phyloP scores from a whole-genome alignment of 2,797 vertebrate genomes.

The Cercopithecus petaurista region DNA sequence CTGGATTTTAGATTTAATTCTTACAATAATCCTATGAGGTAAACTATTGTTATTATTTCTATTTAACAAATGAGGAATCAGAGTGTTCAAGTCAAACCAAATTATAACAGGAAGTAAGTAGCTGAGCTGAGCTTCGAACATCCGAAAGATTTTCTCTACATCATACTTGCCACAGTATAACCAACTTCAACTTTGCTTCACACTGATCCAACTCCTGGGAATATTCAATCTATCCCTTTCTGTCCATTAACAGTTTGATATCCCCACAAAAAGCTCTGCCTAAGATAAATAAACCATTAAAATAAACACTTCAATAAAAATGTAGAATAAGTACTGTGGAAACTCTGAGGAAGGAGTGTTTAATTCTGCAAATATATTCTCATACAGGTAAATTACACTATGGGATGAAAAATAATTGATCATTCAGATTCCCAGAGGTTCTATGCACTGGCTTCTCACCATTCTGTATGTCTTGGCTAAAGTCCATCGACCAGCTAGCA shows the following conservation, averaged over 20 bases:
- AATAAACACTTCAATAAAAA: not conserved
- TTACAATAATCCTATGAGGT: not conserved
- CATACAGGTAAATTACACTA: not conserved
- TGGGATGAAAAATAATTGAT: not conserved
- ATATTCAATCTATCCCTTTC: not conserved
- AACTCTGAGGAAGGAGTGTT: not conserved
- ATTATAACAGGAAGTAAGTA: not conserved
- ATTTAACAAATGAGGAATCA: not conserved
- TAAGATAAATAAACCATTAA: not conserved
- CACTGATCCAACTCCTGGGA: not conserved
- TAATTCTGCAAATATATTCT: not conserved
- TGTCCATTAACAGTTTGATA: not conserved
- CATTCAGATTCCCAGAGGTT: not conserved
- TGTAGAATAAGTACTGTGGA: not conserved
- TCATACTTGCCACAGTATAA: not conserved
- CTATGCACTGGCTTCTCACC: not conserved
- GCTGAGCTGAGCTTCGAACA: not conserved
- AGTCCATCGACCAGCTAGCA: not conserved
- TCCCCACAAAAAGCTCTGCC: not conserved
- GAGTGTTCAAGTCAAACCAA: not conserved
- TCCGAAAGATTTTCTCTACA: not conserved
- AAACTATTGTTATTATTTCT: not conserved
- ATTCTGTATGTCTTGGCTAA: not conserved
- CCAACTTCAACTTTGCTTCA: not conserved
- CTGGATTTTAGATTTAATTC: not conserved